These are phyloP conservation scores for Orchesella cincta DNA, from an alignment of 1,140 invertebrate genomes.

Conservation along the genomic window DNA sequence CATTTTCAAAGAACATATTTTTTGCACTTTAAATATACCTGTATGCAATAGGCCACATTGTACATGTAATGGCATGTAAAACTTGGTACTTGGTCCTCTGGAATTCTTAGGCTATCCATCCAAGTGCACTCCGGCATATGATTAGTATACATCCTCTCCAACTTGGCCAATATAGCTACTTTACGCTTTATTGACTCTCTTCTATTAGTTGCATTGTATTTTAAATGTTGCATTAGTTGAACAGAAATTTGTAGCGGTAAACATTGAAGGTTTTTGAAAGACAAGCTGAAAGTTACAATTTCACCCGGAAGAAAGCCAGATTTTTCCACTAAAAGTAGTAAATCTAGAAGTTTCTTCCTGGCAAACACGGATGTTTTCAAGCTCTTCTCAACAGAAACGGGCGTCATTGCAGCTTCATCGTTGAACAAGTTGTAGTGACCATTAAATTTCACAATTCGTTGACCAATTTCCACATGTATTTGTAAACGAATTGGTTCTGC, in stretches of 20 bases:
- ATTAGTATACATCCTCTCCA: neutral
- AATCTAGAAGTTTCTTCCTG: neutral
- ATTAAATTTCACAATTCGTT: conserved; percentile 5
- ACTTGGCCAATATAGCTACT: neutral
- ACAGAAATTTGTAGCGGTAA: neutral
- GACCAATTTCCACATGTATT: conserved; percentile 4
- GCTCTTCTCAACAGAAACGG: neutral
- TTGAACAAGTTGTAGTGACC: conserved; percentile 10
- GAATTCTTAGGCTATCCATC: neutral
- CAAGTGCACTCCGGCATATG: neutral
- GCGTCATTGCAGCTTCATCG: neutral
- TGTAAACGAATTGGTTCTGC: neutral
- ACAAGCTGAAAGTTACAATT: neutral
- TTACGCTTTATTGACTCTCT: neutral
- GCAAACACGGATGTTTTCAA: conserved; percentile 3
- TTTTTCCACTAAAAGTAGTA: neutral
- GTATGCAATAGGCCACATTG: neutral
- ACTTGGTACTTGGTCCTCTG: neutral
- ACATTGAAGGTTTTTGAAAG: neutral
- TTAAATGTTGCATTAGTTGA: neutral
- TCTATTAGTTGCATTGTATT: conserved; percentile 3
- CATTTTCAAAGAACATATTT: too few relatives aligned
- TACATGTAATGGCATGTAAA: neutral
- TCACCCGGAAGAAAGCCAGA: conserved; percentile 4
- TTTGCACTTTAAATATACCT: too few relatives aligned